Base-by-base conservation (phyloP, 2,113 vertebrate species). In the Tor tambroides region DNA sequence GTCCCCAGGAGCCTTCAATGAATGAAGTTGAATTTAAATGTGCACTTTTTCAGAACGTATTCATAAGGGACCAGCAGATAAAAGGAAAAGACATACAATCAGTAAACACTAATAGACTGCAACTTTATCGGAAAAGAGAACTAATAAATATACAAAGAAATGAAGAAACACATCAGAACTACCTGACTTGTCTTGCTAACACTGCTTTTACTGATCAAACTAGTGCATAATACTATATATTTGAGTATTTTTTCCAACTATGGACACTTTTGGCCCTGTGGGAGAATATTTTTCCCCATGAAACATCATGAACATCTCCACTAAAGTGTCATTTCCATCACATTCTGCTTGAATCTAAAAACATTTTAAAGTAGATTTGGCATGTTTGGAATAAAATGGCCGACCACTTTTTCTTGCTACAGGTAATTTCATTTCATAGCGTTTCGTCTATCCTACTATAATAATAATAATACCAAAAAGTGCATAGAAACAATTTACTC, bases 91-190 rank as follows among this genome's bases (percentile, higher is more conserved):
- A 14, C 35, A 14, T 65, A 23, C 51, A n/a, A 28, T 26, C 79
- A 46, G 59, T 15, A 82, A 82, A 49, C n/a, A 82, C 59, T 28
- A 46, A 81, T 10, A 63, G 23, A 82, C 21, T 41, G 17, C 49
- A 79, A 56, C 19, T 79, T 56, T 5, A 56, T 30, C n/a, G 26
- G 32, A 80, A 21, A n/a, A 41, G 17, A 80, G 78, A 61, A 10
- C 30, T 19, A 35, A 14, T 59, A 41, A 63, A 19, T 65, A 43
- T 65, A 28, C 23, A 43, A 19, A 65, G 35, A 43, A 26, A 61
- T 41, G 6, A 32, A 81, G n/a, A 28, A n/a, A 21, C 30, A 35
- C 6, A 38, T 30, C 7, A 35, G 17, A 35, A 19, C 67, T 35
- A 14, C 10, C 8, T n/a, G 56, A 30, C 63, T 65, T 28, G 61